Conservation (phyloP, 2,113 vertebrate genomes). For the Actinemys pallida region DNA sequence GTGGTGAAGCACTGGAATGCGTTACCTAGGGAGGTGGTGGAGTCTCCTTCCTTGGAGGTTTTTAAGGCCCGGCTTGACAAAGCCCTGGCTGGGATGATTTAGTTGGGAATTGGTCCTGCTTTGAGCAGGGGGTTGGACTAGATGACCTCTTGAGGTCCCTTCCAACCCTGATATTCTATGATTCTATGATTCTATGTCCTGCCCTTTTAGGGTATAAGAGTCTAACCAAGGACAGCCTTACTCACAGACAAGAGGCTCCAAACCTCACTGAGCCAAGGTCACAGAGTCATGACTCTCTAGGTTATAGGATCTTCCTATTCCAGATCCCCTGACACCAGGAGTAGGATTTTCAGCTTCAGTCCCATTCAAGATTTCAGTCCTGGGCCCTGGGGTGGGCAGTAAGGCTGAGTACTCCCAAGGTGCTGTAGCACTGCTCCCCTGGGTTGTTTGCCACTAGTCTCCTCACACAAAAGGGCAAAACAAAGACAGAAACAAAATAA, state of each 20-base stretch:
- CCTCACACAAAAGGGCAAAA: neutral
- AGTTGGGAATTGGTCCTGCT: too few species aligned
- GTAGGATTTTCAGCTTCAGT: neutral
- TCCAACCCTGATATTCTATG: too few species aligned
- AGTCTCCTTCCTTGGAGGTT: too few species aligned
- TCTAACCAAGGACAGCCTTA: neutral
- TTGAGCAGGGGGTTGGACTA: too few species aligned
- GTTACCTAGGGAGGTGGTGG: too few species aligned
- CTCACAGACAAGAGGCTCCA: neutral
- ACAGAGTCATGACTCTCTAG: neutral
- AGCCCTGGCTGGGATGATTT: too few species aligned
- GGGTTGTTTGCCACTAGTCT: neutral
- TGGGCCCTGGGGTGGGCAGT: neutral
- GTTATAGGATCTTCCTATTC: too few species aligned
- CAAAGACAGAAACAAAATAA: neutral
- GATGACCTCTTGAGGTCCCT: too few species aligned
- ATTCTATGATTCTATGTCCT: neutral
- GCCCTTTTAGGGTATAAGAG: neutral
- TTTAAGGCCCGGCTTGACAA: too few species aligned
- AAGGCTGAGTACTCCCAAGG: neutral
- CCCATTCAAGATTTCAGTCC: neutral
- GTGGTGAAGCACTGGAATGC: too few species aligned
- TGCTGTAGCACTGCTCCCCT: neutral
- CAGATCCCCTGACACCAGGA: too few species aligned
- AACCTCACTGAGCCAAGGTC: neutral